phyloP scores from a whole-genome alignment of 2,797 vertebrate genomes.

The Gymnopithys bicolor region DNA sequence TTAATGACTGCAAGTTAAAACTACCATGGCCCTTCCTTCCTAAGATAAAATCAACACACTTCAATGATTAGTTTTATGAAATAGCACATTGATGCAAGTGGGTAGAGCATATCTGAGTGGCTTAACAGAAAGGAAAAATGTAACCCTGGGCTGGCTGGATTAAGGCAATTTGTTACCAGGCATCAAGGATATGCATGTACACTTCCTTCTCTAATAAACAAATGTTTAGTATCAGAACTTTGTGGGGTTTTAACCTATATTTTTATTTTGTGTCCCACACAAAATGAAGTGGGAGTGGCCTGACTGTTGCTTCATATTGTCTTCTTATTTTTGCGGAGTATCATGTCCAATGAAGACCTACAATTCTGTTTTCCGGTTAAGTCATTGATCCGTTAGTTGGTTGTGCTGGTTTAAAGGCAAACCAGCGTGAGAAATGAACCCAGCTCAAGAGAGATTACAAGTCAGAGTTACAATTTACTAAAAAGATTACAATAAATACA shows the following conservation, averaged over 20 bases:
- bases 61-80: not conserved
- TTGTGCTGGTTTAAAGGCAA: no score
- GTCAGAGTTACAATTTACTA: no score
- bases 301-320: not conserved
- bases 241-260: fast-evolving
- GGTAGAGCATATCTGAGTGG: not conserved
- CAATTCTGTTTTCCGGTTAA: not conserved
- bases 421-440: no score
- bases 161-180: not conserved
- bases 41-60: not conserved
- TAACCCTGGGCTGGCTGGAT: not conserved
- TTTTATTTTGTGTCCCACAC: not conserved
- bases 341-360: not conserved
- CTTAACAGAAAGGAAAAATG: not conserved
- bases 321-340: not conserved
- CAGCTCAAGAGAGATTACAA: no score
- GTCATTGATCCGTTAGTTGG: not conserved
- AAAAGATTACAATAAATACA: no score
- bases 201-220: not conserved
- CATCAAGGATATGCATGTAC: not conserved
- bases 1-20: not conserved
- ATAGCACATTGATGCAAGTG: not conserved
- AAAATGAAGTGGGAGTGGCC: not conserved
- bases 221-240: not conserved
- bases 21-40: not conserved